A percentile compares a stretch with the other conserved stretches of the same genome.
These are phyloP conservation scores for Eupithecia dodoneata DNA, from an alignment of 2,888 invertebrate species.

Conservation along the genomic window DNA sequence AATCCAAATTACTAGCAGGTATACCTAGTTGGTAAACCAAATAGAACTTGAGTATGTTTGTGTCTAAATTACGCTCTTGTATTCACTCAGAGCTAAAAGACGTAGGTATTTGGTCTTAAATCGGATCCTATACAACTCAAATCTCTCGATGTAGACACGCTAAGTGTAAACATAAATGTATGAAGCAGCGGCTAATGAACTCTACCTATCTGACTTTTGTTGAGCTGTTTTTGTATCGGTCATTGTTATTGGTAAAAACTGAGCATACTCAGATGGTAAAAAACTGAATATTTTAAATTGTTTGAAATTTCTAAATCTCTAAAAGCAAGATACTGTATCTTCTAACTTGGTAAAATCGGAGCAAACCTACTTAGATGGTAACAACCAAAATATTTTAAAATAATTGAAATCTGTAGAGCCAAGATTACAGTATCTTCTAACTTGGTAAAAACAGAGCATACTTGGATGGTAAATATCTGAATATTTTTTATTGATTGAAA, in stretches of 20 bases:
- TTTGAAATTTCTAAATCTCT: too few species aligned
- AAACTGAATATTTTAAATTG: too few species aligned
- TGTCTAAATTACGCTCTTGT: slow-evolving; percentile 19
- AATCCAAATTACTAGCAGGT: background rate
- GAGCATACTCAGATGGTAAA: background rate
- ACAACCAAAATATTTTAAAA: too few species aligned
- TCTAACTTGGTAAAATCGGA: too few species aligned
- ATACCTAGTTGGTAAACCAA: background rate
- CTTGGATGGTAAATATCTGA: too few species aligned
- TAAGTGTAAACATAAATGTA: slow-evolving; percentile 47
- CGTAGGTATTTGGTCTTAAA: slow-evolving; percentile 23
- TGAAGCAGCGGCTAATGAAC: slow-evolving; percentile 54
- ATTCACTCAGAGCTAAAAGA: slow-evolving; percentile 32
- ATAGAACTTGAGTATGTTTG: background rate
- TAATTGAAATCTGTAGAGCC: too few species aligned
- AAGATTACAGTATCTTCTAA: too few species aligned
- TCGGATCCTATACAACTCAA: slow-evolving; percentile 42
- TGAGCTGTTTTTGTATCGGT: slow-evolving; percentile 56
- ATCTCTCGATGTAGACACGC: slow-evolving; percentile 40
- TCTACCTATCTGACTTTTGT: slow-evolving; percentile 31
- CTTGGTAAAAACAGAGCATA: too few species aligned
- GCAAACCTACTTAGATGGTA: too few species aligned
- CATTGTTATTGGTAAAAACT: slow-evolving; percentile 56
- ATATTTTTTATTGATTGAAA: too few species aligned
- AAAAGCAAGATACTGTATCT: too few species aligned